phyloP scores from a whole-genome alignment of 2,113 vertebrate species.

The Piliocolobus tephrosceles region DNA sequence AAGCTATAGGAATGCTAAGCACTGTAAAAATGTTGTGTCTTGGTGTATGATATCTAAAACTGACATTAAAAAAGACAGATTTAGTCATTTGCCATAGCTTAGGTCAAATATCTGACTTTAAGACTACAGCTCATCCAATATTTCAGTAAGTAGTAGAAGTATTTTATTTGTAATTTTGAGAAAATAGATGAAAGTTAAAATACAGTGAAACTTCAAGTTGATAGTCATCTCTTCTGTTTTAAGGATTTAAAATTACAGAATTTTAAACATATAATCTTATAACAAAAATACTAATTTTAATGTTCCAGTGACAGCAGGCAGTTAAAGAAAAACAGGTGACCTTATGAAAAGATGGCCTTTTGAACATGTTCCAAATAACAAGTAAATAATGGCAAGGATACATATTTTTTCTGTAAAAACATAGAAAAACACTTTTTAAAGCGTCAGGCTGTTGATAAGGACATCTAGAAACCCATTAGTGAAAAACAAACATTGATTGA shows the following conservation, averaged over 20 bases:
- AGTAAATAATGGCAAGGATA: constrained; percentile 21
- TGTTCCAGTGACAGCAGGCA: neutral
- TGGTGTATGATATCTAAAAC: neutral
- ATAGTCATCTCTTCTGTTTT: neutral
- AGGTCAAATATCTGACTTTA: neutral
- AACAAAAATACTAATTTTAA: neutral
- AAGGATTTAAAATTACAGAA: neutral
- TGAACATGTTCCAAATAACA: neutral
- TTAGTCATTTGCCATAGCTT: neutral
- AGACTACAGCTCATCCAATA: neutral
- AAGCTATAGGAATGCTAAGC: neutral
- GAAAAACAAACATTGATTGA: neutral
- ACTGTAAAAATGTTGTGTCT: neutral
- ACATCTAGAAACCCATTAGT: constrained; percentile 13
- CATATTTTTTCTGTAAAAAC: neutral
- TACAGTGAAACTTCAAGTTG: neutral
- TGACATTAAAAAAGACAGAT: neutral
- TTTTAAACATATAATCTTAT: neutral
- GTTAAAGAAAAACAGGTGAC: constrained; percentile 26
- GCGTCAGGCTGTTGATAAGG: neutral
- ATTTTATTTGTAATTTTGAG: neutral
- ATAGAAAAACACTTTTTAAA: neutral
- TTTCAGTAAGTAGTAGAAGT: neutral
- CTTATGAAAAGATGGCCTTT: constrained; percentile 29
- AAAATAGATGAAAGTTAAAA: neutral